Conservation (phyloP, 1,140 invertebrate species). For the Conus ventricosus region DNA sequence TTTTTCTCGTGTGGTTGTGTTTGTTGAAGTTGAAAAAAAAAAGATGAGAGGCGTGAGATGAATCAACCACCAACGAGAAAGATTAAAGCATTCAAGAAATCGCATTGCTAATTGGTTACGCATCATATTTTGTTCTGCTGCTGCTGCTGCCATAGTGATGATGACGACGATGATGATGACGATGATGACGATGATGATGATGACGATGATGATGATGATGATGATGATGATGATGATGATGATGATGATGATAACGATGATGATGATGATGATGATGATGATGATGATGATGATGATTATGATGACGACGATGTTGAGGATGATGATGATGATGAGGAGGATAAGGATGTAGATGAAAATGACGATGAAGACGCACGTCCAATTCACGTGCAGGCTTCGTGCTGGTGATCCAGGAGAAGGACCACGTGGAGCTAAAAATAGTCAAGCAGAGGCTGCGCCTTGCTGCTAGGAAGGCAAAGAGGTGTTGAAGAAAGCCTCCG, state of each 20-base stretch:
- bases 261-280: constrained; percentile 7
- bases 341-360: not conserved
- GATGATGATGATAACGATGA: not conserved
- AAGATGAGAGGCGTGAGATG: too few species aligned
- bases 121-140: too few species aligned
- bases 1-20: too few species aligned
- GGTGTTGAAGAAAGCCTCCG: constrained; percentile 58
- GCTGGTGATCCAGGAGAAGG: constrained; percentile 69
- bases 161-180: not conserved
- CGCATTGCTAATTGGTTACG: too few species aligned
- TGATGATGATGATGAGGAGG: constrained; percentile 1
- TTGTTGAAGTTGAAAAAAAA: too few species aligned
- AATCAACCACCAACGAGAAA: too few species aligned
- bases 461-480: constrained; percentile 62
- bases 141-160: too few species aligned
- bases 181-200: not conserved
- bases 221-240: constrained; percentile 6
- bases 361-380: not conserved
- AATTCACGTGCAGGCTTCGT: constrained; percentile 62
- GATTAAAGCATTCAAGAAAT: too few species aligned
- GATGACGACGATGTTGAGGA: not conserved
- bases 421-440: constrained; percentile 68
- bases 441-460: constrained; percentile 65
- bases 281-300: not conserved
- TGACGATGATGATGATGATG: constrained; percentile 8